Conservation (phyloP, 2,797 vertebrate species). For the Sebastes iracundus region DNA sequence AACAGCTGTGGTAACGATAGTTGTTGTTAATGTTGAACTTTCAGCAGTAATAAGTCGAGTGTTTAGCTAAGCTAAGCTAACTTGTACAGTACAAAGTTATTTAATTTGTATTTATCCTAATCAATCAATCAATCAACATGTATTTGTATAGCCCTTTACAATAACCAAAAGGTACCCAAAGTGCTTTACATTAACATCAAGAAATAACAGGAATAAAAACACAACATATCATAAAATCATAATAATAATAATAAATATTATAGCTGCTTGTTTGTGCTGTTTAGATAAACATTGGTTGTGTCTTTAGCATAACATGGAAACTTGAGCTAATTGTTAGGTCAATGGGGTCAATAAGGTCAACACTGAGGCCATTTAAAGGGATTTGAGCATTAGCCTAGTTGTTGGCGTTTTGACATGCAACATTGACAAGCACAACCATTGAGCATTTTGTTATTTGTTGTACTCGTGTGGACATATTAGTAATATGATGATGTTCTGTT, state of each 20-base stretch:
- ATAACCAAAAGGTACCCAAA: too few relatives aligned
- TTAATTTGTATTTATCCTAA: too few relatives aligned
- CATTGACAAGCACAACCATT: neutral
- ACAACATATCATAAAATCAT: too few relatives aligned
- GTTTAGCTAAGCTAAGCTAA: neutral
- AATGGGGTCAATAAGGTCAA: neutral
- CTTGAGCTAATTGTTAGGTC: neutral
- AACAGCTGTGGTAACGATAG: neutral
- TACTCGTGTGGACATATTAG: too few relatives aligned
- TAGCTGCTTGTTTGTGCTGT: neutral
- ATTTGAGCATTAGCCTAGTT: neutral
- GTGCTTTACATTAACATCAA: too few relatives aligned
- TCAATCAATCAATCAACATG: too few relatives aligned
- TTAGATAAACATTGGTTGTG: neutral
- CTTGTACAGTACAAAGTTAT: neutral
- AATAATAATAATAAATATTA: too few relatives aligned
- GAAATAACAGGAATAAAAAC: too few relatives aligned
- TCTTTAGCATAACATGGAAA: neutral
- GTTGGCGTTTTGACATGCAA: neutral
- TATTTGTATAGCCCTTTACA: too few relatives aligned
- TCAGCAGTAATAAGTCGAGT: neutral
- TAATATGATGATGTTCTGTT: neutral
- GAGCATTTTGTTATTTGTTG: neutral
- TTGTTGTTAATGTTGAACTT: neutral
- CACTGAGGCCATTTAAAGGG: slow-evolving; percentile 29